Percentiles rank a stretch among this genome's conserved stretches.
phyloP scores from a whole-genome alignment of 1,140 invertebrate genomes.

The Lineus longissimus region DNA sequence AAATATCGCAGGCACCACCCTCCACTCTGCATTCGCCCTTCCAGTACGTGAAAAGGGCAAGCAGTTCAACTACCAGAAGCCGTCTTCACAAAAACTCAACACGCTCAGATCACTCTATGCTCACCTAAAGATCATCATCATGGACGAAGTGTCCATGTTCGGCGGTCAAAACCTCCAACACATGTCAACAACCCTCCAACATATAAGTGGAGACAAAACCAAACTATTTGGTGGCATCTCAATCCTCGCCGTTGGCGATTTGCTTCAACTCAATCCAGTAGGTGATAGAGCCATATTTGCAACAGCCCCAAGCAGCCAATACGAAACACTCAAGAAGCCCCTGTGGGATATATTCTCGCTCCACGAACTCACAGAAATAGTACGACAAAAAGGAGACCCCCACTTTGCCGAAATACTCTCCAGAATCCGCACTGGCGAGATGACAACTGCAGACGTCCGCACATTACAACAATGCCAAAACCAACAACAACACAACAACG shows the following conservation, averaged over 20 bases:
- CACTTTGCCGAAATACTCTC: conserved; percentile 15
- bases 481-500: background rate
- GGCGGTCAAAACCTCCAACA: conserved; percentile 14
- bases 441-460: conserved; percentile 13
- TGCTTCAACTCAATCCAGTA: no score
- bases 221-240: conserved; percentile 10
- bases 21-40: conserved; percentile 18
- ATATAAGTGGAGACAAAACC: conserved; percentile 13
- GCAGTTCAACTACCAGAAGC: conserved; percentile 12
- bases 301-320: no score
- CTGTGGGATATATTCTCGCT: conserved; percentile 18
- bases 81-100: no score
- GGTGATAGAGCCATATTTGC: no score
- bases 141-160: conserved; percentile 4
- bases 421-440: conserved; percentile 12
- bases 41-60: conserved; percentile 14
- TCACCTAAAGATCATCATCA: no score
- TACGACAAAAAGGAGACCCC: conserved; percentile 17
- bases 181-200: conserved; percentile 11
- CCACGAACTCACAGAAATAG: conserved; percentile 15
- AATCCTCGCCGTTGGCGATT: background rate
- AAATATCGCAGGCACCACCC: conserved; percentile 15
- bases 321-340: conserved; percentile 3
- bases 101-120: no score
- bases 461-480: conserved; percentile 14